Evolutionary conservation across 2,113 vertebrate genomes (phyloP).

Genomic region (Mastomys coucha): DNA sequence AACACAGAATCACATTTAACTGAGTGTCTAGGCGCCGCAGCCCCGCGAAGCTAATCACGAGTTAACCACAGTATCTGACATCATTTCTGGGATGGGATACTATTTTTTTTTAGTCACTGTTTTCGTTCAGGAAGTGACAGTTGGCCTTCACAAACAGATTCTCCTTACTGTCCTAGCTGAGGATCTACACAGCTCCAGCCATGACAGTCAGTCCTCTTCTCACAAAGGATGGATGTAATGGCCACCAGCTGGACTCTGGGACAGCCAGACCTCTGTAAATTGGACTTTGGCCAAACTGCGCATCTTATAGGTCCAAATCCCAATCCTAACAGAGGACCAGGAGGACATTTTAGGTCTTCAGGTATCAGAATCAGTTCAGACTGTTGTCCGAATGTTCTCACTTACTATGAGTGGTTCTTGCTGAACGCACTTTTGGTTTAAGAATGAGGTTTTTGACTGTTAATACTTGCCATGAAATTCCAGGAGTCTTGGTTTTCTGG

Average conservation of each 20-base stretch:
- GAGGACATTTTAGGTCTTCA: background rate
- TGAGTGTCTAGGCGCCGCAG: background rate
- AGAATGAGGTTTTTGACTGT: background rate
- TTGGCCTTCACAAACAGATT: background rate
- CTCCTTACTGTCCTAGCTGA: background rate
- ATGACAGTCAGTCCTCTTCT: background rate
- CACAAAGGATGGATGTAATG: background rate
- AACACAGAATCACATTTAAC: background rate
- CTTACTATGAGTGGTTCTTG: background rate
- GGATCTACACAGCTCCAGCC: background rate
- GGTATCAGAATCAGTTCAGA: background rate
- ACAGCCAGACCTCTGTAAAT: background rate
- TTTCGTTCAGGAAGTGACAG: background rate
- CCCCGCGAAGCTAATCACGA: background rate
- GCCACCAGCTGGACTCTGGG: background rate
- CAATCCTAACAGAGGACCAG: background rate
- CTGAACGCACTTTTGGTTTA: background rate
- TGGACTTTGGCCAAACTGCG: background rate
- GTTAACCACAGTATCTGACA: background rate
- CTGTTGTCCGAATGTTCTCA: background rate
- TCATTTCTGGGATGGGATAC: background rate
- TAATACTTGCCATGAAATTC: background rate
- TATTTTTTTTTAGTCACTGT: constrained; percentile 22
- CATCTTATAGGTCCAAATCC: background rate
- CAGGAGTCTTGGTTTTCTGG: background rate